A percentile compares a stretch with the other conserved stretches of the same genome.
Evolutionary conservation across 2,888 invertebrate genomes (phyloP).

Genomic region (Epistrophella euchroma): DNA sequence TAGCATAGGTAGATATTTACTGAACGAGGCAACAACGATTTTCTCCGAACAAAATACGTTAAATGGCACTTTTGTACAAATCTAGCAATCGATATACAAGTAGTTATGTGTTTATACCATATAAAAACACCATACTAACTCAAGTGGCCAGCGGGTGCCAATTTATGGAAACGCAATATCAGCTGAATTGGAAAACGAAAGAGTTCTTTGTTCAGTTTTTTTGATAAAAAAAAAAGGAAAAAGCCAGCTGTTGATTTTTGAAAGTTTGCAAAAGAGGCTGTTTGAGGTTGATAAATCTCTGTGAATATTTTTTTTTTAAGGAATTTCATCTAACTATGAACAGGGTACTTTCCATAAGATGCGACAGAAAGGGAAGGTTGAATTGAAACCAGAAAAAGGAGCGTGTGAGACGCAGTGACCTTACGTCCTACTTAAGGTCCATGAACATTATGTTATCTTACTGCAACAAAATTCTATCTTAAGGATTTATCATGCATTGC

Average conservation of each 20-base stretch:
- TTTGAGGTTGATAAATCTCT: not conserved
- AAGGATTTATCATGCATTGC: no score
- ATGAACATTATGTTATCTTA: no score
- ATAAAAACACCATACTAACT: not conserved
- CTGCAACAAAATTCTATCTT: no score
- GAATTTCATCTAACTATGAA: no score
- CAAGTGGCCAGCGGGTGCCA: slow-evolving; percentile 14
- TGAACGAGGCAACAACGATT: slow-evolving; percentile 10
- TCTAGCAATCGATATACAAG: not conserved
- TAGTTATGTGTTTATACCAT: no score
- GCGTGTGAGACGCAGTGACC: no score
- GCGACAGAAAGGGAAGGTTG: no score
- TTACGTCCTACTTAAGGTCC: no score
- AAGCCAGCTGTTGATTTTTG: not conserved
- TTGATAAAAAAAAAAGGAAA: not conserved
- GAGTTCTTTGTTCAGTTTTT: slow-evolving; percentile 12
- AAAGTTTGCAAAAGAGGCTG: not conserved
- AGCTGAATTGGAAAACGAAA: slow-evolving; percentile 7
- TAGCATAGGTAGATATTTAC: not conserved
- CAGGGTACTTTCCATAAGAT: no score
- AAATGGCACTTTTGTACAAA: slow-evolving; percentile 26
- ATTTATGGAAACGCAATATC: slow-evolving; percentile 8
- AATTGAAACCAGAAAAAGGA: no score
- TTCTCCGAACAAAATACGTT: slow-evolving; percentile 13
- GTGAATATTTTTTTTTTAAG: not conserved